Evolutionary conservation across 2,797 vertebrate genomes (phyloP).

Genomic region (Notolepis coatsorum): DNA sequence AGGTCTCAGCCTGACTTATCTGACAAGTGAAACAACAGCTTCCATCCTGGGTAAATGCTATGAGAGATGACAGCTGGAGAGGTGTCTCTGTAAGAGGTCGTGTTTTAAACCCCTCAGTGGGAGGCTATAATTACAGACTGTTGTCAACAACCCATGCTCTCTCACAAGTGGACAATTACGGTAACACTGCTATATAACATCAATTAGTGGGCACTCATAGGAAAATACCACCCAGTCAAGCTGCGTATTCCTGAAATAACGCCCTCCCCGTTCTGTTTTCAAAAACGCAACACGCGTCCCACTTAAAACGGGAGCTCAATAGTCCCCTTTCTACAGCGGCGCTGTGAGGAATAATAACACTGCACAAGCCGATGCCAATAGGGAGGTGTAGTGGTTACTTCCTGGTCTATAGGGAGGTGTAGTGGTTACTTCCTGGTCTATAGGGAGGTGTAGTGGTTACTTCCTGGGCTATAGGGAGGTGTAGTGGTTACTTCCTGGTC

Average conservation of each 20-base stretch:
- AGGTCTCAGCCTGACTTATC: constrained; percentile 1
- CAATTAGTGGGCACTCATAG: constrained; percentile 37
- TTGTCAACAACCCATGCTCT: constrained; percentile 36
- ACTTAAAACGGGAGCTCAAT: not conserved
- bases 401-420: no score
- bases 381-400: no score
- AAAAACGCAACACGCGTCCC: not conserved
- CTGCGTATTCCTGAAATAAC: not conserved
- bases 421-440: no score
- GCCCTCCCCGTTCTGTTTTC: not conserved
- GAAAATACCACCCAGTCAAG: constrained; percentile 38
- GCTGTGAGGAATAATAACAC: not conserved
- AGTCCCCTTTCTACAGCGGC: not conserved
- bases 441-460: no score
- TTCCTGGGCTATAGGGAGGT: no score
- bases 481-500: no score
- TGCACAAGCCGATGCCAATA: not conserved
- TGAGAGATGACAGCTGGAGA: constrained; percentile 51
- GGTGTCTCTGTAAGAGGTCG: constrained; percentile 14
- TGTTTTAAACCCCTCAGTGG: constrained; percentile 30
- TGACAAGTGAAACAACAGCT: constrained; percentile 49
- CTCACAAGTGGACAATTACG: constrained; percentile 47
- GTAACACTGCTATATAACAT: constrained; percentile 18
- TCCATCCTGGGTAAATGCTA: constrained; percentile 43
- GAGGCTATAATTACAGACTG: constrained; percentile 54